These are phyloP conservation scores for Melospiza georgiana DNA, from an alignment of 2,113 vertebrate species.

Conservation along the genomic window DNA sequence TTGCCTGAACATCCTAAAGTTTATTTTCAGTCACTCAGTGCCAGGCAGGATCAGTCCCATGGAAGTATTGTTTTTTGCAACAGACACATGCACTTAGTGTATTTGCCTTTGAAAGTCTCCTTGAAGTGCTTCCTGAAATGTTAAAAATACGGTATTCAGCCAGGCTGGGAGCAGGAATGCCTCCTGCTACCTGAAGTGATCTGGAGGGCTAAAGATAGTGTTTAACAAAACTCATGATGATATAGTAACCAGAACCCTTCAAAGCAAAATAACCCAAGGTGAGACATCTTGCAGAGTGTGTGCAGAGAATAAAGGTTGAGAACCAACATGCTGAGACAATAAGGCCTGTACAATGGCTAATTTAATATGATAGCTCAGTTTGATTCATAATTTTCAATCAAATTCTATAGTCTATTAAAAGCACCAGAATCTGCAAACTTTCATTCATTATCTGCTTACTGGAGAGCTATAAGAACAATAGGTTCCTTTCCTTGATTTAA, in stretches of 20 bases:
- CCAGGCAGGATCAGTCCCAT: background rate
- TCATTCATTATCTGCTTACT: background rate
- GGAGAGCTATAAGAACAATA: background rate
- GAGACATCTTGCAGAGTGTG: background rate
- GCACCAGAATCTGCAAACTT: background rate
- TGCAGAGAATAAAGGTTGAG: background rate
- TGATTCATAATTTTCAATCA: background rate
- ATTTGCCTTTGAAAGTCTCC: slow-evolving; percentile 45
- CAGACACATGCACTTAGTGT: background rate
- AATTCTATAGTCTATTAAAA: background rate
- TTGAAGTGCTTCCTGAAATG: slow-evolving; percentile 23
- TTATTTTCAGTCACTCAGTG: background rate
- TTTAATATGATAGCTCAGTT: background rate
- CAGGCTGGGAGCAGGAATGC: background rate
- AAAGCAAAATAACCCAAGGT: slow-evolving; percentile 21
- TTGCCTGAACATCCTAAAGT: background rate
- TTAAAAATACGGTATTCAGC: background rate
- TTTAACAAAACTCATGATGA: slow-evolving; percentile 23
- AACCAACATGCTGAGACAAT: background rate
- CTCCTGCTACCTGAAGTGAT: slow-evolving; percentile 1
- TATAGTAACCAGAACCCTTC: background rate
- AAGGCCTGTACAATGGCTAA: background rate
- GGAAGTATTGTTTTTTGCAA: background rate
- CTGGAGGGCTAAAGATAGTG: slow-evolving; percentile 19
- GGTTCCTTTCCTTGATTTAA: background rate